phyloP scores from a whole-genome alignment of 1,140 invertebrate species.

The Drosophila equinoxialis region DNA sequence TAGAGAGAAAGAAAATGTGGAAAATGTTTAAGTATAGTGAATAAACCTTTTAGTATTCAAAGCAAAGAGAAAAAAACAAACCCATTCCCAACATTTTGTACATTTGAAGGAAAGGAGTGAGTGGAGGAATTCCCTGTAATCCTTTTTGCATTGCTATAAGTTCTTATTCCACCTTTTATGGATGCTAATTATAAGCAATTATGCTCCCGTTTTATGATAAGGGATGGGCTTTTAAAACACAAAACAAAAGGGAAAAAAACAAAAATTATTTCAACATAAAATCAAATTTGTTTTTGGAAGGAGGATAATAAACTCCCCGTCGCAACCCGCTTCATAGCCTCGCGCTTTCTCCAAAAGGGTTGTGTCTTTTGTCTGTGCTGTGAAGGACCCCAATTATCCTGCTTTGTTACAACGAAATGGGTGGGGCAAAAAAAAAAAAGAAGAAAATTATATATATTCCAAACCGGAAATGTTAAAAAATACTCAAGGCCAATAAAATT shows the following conservation, averaged over 20 bases:
- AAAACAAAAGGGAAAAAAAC: neutral
- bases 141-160: slow-evolving; percentile 1
- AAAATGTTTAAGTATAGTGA: slow-evolving; percentile 2
- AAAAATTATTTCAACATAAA: slow-evolving; percentile 38
- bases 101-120: too few species aligned
- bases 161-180: slow-evolving; percentile 19
- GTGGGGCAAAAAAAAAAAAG: neutral
- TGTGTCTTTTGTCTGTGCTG: slow-evolving; percentile 2
- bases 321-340: too few species aligned
- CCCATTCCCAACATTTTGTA: too few species aligned
- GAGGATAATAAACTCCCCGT: too few species aligned
- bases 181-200: slow-evolving; percentile 45
- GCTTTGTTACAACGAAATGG: neutral
- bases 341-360: neutral
- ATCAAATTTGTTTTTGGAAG: slow-evolving; percentile 31
- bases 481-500: slow-evolving; percentile 5
- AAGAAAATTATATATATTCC: neutral
- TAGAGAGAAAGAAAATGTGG: slow-evolving; percentile 21
- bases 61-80: too few species aligned
- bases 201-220: slow-evolving; percentile 38
- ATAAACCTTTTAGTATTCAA: neutral
- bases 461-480: slow-evolving; percentile 10
- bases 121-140: neutral
- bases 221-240: slow-evolving; percentile 35
- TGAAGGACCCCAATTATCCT: slow-evolving; percentile 9